Evolutionary conservation across 2,797 vertebrate species (phyloP).

Genomic region (Notamacropus eugenii): DNA sequence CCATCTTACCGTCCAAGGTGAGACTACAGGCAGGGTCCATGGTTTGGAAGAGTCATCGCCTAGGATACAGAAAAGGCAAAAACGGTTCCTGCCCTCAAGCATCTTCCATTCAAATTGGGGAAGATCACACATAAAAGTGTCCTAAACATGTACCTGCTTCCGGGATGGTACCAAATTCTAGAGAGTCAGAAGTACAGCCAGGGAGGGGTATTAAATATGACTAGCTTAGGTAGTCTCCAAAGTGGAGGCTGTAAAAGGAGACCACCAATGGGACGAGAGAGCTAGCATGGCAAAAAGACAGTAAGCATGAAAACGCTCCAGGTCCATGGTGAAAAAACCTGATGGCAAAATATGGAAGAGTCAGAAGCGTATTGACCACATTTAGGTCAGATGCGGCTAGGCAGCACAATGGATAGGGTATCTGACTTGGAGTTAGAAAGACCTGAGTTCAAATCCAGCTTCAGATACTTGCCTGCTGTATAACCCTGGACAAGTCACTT

Average conservation of each 20-base stretch:
- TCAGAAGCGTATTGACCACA: background rate
- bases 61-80: background rate
- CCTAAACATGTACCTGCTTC: background rate
- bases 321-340: background rate
- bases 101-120: background rate
- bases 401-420: no score
- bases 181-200: background rate
- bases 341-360: background rate
- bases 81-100: background rate
- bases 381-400: background rate
- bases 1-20: slow-evolving; percentile 73
- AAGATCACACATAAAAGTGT: background rate
- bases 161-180: background rate
- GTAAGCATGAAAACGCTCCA: background rate
- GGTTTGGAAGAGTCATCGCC: background rate
- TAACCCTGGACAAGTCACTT: background rate
- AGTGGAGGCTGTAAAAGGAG: background rate
- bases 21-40: background rate
- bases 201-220: background rate
- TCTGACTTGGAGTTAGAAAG: no score
- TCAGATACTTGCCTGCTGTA: no score
- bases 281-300: background rate
- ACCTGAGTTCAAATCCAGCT: no score
- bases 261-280: background rate
- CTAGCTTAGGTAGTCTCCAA: background rate